Conservation (phyloP, 2,797 vertebrate genomes). For the Vespertilio murinus region DNA sequence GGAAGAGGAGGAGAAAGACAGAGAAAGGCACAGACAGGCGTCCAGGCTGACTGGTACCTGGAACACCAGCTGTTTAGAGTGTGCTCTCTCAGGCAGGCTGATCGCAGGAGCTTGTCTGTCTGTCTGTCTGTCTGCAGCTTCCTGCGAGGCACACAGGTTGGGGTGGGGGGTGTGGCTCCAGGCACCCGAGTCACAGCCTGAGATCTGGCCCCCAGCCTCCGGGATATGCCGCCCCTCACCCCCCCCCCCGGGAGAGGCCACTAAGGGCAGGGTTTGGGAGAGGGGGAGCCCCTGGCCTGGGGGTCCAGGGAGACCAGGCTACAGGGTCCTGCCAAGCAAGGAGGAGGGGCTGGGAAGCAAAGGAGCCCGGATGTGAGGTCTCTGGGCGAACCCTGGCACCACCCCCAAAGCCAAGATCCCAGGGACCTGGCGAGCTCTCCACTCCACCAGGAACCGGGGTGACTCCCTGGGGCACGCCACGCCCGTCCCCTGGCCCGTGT, state of each 20-base stretch:
- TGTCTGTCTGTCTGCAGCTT: conserved; percentile 83
- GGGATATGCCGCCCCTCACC: conserved; percentile 70
- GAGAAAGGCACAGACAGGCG: conserved; percentile 78
- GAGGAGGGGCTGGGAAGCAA: neutral
- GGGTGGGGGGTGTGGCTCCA: conserved; percentile 75
- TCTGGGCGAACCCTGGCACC: neutral
- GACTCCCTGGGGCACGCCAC: neutral
- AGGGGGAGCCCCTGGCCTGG: conserved; percentile 71
- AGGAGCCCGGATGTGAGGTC: neutral
- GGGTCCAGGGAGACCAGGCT: conserved; percentile 76
- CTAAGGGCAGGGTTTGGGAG: conserved; percentile 71
- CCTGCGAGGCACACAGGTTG: conserved; percentile 79
- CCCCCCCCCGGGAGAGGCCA: conserved; percentile 74
- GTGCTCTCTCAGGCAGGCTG: conserved; percentile 80
- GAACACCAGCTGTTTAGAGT: conserved; percentile 84
- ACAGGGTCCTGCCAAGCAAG: conserved; percentile 15
- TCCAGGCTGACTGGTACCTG: conserved; percentile 86
- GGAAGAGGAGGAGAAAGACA: conserved; percentile 48
- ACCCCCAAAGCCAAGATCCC: neutral
- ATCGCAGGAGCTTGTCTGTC: conserved; percentile 77
- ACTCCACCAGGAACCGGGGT: conserved; percentile 70
- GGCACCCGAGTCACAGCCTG: conserved; percentile 80
- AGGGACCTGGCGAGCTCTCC: conserved; percentile 53
- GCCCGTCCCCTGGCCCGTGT: neutral
- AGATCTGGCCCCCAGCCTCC: conserved; percentile 80